These are phyloP conservation scores for Erethizon dorsatum DNA, from an alignment of 2,797 vertebrate species.

Conservation along the genomic window DNA sequence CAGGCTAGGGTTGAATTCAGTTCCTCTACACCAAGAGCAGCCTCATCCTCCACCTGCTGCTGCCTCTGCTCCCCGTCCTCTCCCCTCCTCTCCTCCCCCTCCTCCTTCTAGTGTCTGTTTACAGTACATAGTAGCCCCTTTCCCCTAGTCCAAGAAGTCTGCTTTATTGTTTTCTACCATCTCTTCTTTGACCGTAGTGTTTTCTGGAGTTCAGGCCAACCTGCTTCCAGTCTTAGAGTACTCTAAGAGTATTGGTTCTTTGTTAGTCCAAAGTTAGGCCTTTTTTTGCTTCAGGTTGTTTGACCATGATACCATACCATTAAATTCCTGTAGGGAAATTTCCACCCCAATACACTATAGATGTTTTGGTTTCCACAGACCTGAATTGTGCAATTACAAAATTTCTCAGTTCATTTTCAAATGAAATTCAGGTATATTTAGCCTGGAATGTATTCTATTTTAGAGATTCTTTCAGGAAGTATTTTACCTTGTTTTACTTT, in stretches of 20 bases:
- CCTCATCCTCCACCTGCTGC: not conserved
- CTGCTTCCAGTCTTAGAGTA: not conserved
- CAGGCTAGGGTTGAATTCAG: not conserved
- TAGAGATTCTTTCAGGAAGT: not conserved
- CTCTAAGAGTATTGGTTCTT: not conserved
- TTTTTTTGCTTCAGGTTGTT: not conserved
- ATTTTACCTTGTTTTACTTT: conserved; percentile 42
- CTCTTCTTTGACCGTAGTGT: not conserved
- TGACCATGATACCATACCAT: not conserved
- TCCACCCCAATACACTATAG: not conserved
- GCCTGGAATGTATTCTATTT: not conserved
- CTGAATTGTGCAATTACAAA: not conserved
- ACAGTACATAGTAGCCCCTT: not conserved
- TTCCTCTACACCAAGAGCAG: not conserved
- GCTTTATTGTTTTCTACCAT: not conserved
- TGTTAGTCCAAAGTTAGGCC: not conserved
- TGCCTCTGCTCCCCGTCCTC: too few species aligned
- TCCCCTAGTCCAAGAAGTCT: not conserved
- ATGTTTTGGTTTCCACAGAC: not conserved
- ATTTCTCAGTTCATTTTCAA: conserved; percentile 20
- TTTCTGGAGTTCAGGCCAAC: not conserved
- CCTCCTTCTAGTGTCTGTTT: not conserved
- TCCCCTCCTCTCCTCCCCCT: not conserved
- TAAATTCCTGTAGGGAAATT: not conserved
- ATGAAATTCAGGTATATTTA: not conserved